These are phyloP conservation scores for Orthosia gothica DNA, from an alignment of 2,888 invertebrate species.

Conservation along the genomic window DNA sequence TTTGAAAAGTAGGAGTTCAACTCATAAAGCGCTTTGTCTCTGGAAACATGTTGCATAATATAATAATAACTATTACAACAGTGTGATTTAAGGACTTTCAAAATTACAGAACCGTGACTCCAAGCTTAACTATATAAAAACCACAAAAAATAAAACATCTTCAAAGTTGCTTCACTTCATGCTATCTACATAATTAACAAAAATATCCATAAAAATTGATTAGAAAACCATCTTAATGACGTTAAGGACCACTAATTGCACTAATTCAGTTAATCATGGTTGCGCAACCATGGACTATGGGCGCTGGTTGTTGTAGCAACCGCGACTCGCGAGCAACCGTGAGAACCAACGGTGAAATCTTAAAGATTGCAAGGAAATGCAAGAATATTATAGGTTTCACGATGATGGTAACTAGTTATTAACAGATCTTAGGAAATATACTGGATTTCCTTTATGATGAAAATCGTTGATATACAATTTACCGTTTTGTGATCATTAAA, in stretches of 20 bases:
- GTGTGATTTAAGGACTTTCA: not conserved
- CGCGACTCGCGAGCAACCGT: conserved; percentile 36
- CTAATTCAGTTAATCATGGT: conserved; percentile 52
- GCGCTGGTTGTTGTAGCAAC: conserved; percentile 41
- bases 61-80: not conserved
- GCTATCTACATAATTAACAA: conserved; percentile 24
- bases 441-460: not conserved
- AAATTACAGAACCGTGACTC: not conserved
- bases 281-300: conserved; percentile 46
- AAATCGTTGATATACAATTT: not conserved
- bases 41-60: not conserved
- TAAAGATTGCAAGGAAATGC: conserved; percentile 33
- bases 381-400: not conserved
- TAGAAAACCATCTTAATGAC: conserved; percentile 53
- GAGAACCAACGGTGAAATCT: conserved; percentile 37
- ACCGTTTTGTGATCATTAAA: conserved; percentile 9
- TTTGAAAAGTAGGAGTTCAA: too few relatives aligned
- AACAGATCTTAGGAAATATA: not conserved
- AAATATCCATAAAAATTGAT: conserved; percentile 51
- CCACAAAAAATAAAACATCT: not conserved
- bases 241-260: conserved; percentile 51
- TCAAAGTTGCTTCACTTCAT: conserved; percentile 9
- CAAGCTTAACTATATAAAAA: not conserved
- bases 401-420: not conserved
- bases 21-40: not conserved